Percentiles rank a stretch among this genome's conserved stretches.
Evolutionary conservation across 2,797 vertebrate genomes (phyloP).

Genomic region (Glossophaga mutica): DNA sequence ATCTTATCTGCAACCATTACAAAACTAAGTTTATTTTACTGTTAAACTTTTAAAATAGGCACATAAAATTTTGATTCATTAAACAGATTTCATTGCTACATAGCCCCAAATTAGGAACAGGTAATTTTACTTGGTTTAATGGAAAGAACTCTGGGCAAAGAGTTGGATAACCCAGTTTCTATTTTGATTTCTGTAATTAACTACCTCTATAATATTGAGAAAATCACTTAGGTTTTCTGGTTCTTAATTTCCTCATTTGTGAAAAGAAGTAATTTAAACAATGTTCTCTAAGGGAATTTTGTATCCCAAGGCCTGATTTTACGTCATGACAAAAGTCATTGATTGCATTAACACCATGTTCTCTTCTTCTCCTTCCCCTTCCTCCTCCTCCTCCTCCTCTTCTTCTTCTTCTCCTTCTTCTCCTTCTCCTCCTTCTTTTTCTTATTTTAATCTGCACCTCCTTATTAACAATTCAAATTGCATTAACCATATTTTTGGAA

Average conservation of each 20-base stretch:
- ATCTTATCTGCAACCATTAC: background rate
- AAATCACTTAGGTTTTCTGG: slow-evolving; percentile 63
- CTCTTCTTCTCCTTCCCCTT: background rate
- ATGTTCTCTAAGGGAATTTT: slow-evolving; percentile 35
- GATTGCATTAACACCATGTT: background rate
- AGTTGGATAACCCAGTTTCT: slow-evolving; percentile 52
- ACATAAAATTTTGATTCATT: background rate
- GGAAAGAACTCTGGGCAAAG: background rate
- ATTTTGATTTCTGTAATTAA: slow-evolving; percentile 68
- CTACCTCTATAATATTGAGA: slow-evolving; percentile 21
- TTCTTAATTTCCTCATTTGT: slow-evolving; percentile 66
- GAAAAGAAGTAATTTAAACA: slow-evolving; percentile 65
- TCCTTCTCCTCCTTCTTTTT: background rate
- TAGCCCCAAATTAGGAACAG: background rate
- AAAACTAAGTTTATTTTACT: background rate
- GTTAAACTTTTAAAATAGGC: background rate
- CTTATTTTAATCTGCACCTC: background rate
- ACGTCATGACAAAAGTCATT: background rate
- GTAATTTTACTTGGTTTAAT: background rate
- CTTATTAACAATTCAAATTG: background rate
- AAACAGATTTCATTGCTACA: background rate
- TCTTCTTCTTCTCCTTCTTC: background rate
- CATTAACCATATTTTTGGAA: background rate
- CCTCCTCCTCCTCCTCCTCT: background rate
- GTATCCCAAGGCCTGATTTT: slow-evolving; percentile 35